Base-by-base conservation (phyloP, 2,888 invertebrate species). In the Callinectes sapidus region DNA sequence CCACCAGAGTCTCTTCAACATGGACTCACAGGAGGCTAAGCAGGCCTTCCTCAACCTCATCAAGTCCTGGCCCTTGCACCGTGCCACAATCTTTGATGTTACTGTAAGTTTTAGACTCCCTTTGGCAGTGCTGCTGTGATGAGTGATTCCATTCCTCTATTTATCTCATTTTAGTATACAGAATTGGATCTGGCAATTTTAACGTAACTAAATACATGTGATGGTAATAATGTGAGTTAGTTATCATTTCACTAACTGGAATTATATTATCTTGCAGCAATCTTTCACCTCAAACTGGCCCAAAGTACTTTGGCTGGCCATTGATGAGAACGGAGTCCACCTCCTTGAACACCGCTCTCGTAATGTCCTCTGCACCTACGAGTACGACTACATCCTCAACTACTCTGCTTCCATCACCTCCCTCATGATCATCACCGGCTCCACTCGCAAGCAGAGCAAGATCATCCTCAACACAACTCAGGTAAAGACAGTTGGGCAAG, bases 241-340 rank as follows among this genome's bases (percentile, higher is more conserved):
- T 35, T 39, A 35, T 39, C 16, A 14, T 13, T 18, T 42, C 32
- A n/a, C 66, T 35, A n/a, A 42, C 16, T 71, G 3, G 16, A 13
- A n/a, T 2, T 5, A 54, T 16, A 3, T 71, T 10, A 28, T 23
- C 89, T 95, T 94, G 90, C 96, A 98, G 98, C 99, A 99, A 97
- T 98, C 98, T 18, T 99, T 98, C 96, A 98, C 99, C 23, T 98
- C 98, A 48, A 98, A 98, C 96, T 98, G 99, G 98, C 99, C 99
- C 54, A 97, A 98, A 95, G 97, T 98, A 86, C 96, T 99, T 87
- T 98, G 99, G 98, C 96, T 99, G 95, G 98, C 98, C 42, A 98
- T 99, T 90, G 98, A 99, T 96, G 98, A 98, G 96, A 97, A 97
- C 95, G 99, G 99, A 35, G 97, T 99, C 94, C 98, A 99, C 95